A percentile compares a stretch with the other conserved stretches of the same genome.
Conservation (phyloP, 1,140 invertebrate genomes). For the Hycleus phaleratus region DNA sequence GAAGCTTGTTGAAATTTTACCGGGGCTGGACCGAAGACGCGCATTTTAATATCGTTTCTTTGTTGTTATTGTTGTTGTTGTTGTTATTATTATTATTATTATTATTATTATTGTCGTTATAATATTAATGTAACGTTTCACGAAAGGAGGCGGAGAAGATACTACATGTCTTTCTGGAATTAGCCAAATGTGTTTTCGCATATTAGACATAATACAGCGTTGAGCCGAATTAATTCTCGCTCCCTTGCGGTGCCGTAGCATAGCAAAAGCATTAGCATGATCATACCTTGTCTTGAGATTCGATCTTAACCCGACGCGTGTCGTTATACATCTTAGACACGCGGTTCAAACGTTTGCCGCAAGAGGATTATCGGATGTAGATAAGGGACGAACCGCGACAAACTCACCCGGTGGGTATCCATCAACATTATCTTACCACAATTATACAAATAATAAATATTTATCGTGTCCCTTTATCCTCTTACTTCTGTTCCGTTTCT, state of each 20-base stretch:
- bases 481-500: conserved; percentile 26
- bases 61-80: too few relatives aligned
- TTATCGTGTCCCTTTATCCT: conserved; percentile 28
- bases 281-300: conserved; percentile 36
- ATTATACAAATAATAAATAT: conserved; percentile 32
- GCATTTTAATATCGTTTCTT: too few relatives aligned
- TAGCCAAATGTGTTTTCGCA: conserved; percentile 42
- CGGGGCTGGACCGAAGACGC: too few relatives aligned
- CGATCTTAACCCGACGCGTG: conserved; percentile 36
- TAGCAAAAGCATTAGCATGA: conserved; percentile 40
- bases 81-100: too few relatives aligned
- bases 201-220: conserved; percentile 39
- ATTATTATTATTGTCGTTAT: not conserved
- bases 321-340: conserved; percentile 29
- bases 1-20: too few relatives aligned
- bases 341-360: conserved; percentile 33
- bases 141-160: conserved; percentile 5
- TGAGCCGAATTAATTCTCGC: conserved; percentile 39
- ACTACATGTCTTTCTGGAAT: conserved; percentile 38
- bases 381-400: conserved; percentile 22
- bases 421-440: conserved; percentile 19
- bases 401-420: conserved; percentile 17
- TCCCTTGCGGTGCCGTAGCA: conserved; percentile 36
- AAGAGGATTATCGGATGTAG: conserved; percentile 39
- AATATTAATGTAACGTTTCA: conserved; percentile 4